A percentile compares a stretch with the other conserved stretches of the same genome.
Evolutionary conservation across 2,888 invertebrate species (phyloP).

Genomic region (Pristionchus japonicus): DNA sequence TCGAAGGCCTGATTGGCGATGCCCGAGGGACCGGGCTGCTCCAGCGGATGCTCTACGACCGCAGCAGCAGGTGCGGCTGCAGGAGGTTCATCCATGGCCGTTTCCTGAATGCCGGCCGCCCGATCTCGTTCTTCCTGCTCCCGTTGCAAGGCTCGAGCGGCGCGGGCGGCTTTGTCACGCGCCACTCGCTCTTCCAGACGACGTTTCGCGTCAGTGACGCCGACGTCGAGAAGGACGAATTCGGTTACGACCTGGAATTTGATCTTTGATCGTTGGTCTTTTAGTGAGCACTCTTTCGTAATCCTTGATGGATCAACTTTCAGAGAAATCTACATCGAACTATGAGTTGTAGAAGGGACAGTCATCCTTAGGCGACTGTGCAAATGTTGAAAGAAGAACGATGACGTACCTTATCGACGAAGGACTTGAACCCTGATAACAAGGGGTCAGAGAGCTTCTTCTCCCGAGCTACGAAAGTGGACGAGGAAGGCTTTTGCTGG

Average conservation of each 20-base stretch:
- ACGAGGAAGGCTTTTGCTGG: not conserved
- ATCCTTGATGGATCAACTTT: too few relatives aligned
- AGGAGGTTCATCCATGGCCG: not conserved
- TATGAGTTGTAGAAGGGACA: too few relatives aligned
- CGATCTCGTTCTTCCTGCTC: slow-evolving; percentile 7
- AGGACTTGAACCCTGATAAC: not conserved
- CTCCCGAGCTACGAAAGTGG: slow-evolving; percentile 15
- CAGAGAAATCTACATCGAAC: too few relatives aligned
- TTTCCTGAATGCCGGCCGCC: slow-evolving; percentile 23
- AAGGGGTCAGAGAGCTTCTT: slow-evolving; percentile 29
- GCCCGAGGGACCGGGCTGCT: slow-evolving; percentile 7
- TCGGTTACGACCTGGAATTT: slow-evolving; percentile 35
- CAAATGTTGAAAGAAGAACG: too few relatives aligned
- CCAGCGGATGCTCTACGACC: not conserved
- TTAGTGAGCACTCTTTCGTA: too few relatives aligned
- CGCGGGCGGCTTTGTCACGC: slow-evolving; percentile 31
- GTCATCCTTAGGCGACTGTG: too few relatives aligned
- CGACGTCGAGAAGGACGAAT: slow-evolving; percentile 33
- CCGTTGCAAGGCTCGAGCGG: not conserved
- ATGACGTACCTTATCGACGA: slow-evolving; percentile 46
- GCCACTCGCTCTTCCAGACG: slow-evolving; percentile 15
- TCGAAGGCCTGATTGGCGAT: not conserved
- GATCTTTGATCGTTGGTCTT: too few relatives aligned
- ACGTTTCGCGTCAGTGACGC: slow-evolving; percentile 26
- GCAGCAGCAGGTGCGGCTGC: not conserved